These are phyloP conservation scores for Tetramorium alpestre DNA, from an alignment of 1,140 invertebrate species.

Conservation along the genomic window DNA sequence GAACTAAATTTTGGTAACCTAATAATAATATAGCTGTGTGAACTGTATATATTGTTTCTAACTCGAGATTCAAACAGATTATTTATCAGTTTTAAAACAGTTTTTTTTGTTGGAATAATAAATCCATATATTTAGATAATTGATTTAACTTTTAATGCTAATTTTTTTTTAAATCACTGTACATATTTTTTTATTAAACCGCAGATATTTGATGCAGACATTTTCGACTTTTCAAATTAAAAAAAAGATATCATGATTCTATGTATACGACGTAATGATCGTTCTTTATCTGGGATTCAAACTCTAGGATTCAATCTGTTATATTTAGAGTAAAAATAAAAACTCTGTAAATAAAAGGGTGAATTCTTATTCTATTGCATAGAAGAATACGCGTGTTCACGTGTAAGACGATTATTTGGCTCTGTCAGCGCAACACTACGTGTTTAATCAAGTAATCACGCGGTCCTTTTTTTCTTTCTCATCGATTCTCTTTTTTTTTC, in stretches of 20 bases:
- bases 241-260: background rate
- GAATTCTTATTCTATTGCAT: background rate
- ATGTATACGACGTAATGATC: background rate
- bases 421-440: background rate
- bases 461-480: conserved; percentile 11
- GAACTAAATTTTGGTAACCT: no score
- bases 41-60: no score
- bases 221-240: background rate
- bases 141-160: no score
- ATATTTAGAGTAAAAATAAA: background rate
- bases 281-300: no score
- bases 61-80: no score
- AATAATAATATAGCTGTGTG: no score
- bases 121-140: no score
- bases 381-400: background rate
- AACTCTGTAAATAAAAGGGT: background rate
- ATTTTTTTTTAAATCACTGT: no score
- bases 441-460: background rate
- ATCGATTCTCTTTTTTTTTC: background rate
- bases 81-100: no score
- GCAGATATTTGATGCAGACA: no score
- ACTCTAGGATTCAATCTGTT: background rate
- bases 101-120: no score
- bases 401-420: conserved; percentile 11
- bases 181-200: no score